Evolutionary conservation across 2,888 invertebrate species (phyloP).

Genomic region (Aquatica leii): DNA sequence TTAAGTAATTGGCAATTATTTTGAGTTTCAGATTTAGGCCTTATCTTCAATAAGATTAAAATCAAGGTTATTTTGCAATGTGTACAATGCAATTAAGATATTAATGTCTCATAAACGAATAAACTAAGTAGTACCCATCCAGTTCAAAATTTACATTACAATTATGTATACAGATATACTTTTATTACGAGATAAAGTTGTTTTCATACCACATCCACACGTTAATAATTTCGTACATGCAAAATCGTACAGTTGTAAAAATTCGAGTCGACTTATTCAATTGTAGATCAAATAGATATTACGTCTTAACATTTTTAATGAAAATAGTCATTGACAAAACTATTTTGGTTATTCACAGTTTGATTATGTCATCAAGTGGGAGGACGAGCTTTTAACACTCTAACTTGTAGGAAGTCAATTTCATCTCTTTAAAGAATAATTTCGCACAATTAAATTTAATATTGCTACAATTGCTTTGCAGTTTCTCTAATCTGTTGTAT

Average conservation of each 20-base stretch:
- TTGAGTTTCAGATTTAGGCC: no score
- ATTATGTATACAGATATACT: neutral
- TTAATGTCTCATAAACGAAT: constrained; percentile 16
- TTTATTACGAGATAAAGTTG: constrained; percentile 6
- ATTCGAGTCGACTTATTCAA: neutral
- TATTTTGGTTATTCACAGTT: constrained; percentile 25
- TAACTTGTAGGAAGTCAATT: constrained; percentile 25
- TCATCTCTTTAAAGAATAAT: constrained; percentile 24
- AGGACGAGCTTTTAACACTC: constrained; percentile 28
- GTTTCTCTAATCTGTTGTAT: neutral
- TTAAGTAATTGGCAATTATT: no score
- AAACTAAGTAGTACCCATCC: constrained; percentile 13
- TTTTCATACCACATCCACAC: neutral
- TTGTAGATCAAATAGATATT: neutral
- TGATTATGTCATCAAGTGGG: constrained; percentile 32
- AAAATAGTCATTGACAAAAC: constrained; percentile 26
- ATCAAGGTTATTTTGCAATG: constrained; percentile 18
- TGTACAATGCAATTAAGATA: constrained; percentile 19
- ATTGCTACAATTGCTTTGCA: constrained; percentile 13
- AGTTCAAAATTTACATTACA: neutral
- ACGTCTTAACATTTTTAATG: constrained; percentile 9
- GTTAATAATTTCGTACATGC: neutral
- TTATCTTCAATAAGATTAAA: no score
- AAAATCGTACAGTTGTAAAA: neutral
- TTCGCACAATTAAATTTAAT: constrained; percentile 24